Evolutionary conservation across 2,888 invertebrate genomes (phyloP), one percentile per base, ranked within the genome.

Genomic region (Xestia c-nigrum): DNA sequence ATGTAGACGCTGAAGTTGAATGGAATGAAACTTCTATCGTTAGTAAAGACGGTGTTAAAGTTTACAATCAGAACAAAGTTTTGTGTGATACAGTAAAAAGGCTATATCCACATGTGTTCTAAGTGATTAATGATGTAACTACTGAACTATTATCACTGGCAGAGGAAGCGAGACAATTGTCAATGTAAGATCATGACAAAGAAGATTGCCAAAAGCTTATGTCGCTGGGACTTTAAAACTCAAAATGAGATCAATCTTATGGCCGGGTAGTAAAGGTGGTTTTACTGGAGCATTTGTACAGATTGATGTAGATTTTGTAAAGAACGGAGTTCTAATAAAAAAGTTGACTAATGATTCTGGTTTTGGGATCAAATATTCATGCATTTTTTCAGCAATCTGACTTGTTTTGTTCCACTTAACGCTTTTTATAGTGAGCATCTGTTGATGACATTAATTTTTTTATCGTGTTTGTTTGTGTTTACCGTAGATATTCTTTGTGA

Each of bases 311-410:
- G 47, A 72, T 66, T 57, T 71, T 47, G 47, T 68, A 12, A 78
- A 76, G 72, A 83, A 73, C 74, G 52, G 80, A 74, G 76, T 72
- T 86, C 72, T 79, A 88, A 88, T 94, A 95, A 96, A 96, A 95
- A 96, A 94, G 89, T 95, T 96, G 96, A 96, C 96, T 96, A 96
- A 96, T 96, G 96, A 96, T 95, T 95, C 94, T 95, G 94, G 96
- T 96, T 61, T 95, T 94, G 90, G 93, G 93, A 96, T 96, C 96
- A 95, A 95, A 96, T 94, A 96, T 96, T 96, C 96, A 96, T 96
- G 92, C 91, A 90, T 92, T 94, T 95, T 95, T 94, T 86, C 87
- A 89, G 86, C 87, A 85, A 89, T 86, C 87, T 89, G 90, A 92
- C 93, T 91, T 92, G 94, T 95, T 96, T 96, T 96, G 96, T 95